A percentile compares a stretch with the other conserved stretches of the same genome.
Evolutionary conservation across 2,113 vertebrate genomes (phyloP).

Genomic region (Corythaeola cristata): DNA sequence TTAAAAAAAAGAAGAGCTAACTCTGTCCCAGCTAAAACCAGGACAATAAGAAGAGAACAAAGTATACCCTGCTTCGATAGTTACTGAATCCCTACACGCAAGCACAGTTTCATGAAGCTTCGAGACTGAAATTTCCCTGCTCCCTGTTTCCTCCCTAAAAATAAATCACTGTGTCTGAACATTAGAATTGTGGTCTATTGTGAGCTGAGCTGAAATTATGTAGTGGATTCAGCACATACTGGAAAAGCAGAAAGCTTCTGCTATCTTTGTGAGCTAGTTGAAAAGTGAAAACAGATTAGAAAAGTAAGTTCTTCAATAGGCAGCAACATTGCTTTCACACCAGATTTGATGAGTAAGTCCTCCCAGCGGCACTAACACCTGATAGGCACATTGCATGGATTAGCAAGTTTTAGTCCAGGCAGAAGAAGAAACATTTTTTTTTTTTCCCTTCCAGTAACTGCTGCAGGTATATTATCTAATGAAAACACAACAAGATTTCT

Average conservation of each 20-base stretch:
- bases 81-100: neutral
- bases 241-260: constrained; percentile 39
- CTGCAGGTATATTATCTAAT: constrained; percentile 58
- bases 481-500: constrained; percentile 68
- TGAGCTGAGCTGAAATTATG: constrained; percentile 40
- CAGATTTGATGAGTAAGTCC: constrained; percentile 49
- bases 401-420: constrained; percentile 39
- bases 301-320: constrained; percentile 59
- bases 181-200: constrained; percentile 27
- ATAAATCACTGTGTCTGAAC: constrained; percentile 4
- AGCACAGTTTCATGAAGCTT: neutral
- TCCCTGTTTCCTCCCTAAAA: constrained; percentile 16
- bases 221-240: constrained; percentile 37
- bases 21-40: no score
- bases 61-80: neutral
- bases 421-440: neutral
- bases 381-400: constrained; percentile 50
- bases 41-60: neutral
- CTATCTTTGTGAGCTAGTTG: constrained; percentile 52
- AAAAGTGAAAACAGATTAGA: constrained; percentile 58
- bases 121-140: neutral
- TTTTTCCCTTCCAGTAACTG: constrained; percentile 14
- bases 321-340: constrained; percentile 45
- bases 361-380: constrained; percentile 47
- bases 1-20: no score